phyloP scores from a whole-genome alignment of 2,888 invertebrate genomes.

The Drosophila kokeensis region DNA sequence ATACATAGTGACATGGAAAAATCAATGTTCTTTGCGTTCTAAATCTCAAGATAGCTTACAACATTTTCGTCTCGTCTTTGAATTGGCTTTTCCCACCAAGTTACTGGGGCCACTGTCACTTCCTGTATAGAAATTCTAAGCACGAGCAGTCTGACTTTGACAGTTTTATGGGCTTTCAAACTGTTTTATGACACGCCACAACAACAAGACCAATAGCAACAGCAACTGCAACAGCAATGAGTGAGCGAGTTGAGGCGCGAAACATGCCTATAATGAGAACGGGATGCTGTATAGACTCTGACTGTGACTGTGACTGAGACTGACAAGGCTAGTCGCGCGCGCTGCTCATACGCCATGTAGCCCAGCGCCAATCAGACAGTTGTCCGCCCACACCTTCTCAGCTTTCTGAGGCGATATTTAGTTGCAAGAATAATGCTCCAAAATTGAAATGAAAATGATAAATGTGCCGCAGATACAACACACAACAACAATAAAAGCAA shows the following conservation, averaged over 20 bases:
- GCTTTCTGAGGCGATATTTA: slow-evolving; percentile 59
- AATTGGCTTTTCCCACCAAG: slow-evolving; percentile 44
- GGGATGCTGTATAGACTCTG: slow-evolving; percentile 36
- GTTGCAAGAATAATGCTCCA: slow-evolving; percentile 76
- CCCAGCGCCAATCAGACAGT: slow-evolving; percentile 80
- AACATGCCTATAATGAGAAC: slow-evolving; percentile 69
- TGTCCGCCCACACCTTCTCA: slow-evolving; percentile 77
- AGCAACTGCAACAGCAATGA: slow-evolving; percentile 34
- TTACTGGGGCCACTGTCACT: slow-evolving; percentile 56
- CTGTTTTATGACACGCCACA: slow-evolving; percentile 84
- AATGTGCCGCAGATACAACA: slow-evolving; percentile 74
- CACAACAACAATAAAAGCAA: slow-evolving; percentile 36
- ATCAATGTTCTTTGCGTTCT: slow-evolving; percentile 17
- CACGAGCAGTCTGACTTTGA: slow-evolving; percentile 74
- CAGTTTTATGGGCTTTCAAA: slow-evolving; percentile 85
- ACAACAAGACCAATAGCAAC: slow-evolving; percentile 30
- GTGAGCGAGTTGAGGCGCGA: slow-evolving; percentile 60
- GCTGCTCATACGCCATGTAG: slow-evolving; percentile 78
- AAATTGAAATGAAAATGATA: slow-evolving; percentile 79
- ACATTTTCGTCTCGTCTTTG: slow-evolving; percentile 62
- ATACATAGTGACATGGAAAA: slow-evolving; percentile 26
- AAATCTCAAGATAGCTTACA: slow-evolving; percentile 28
- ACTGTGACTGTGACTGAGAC: slow-evolving; percentile 42
- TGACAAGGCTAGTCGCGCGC: slow-evolving; percentile 52
- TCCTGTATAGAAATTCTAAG: slow-evolving; percentile 69